A percentile compares a stretch with the other conserved stretches of the same genome.
phyloP scores from a whole-genome alignment of 2,797 vertebrate species.

The Telmatherina bonti region DNA sequence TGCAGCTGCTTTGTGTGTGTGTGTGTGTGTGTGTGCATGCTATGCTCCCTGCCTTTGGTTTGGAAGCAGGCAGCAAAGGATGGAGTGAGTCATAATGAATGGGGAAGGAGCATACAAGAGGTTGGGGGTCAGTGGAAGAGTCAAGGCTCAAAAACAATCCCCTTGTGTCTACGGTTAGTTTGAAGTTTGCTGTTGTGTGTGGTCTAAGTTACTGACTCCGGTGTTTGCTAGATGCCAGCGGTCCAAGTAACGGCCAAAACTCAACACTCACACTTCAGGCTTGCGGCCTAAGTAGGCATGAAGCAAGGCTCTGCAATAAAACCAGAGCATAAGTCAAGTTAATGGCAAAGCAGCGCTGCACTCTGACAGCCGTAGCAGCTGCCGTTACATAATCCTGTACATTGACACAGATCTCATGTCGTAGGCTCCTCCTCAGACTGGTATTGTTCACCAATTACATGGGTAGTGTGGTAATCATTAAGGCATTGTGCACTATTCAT shows the following conservation, averaged over 20 bases:
- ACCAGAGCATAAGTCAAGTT: constrained; percentile 36
- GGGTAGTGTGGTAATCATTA: constrained; percentile 50
- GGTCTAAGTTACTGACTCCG: constrained; percentile 2
- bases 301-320: constrained; percentile 65
- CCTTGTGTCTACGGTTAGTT: not conserved
- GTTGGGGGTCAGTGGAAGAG: constrained; percentile 54
- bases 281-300: constrained; percentile 40
- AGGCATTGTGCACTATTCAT: constrained; percentile 53
- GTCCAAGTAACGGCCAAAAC: constrained; percentile 16
- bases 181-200: not conserved
- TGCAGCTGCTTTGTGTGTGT: constrained; percentile 65
- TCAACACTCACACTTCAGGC: constrained; percentile 8
- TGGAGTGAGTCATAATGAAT: constrained; percentile 50
- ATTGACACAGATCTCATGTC: constrained; percentile 56
- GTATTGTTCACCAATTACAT: constrained; percentile 58
- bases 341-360: constrained; percentile 31
- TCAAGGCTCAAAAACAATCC: constrained; percentile 20
- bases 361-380: constrained; percentile 58
- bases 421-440: constrained; percentile 45
- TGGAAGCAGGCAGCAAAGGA: constrained; percentile 27
- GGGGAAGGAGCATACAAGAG: constrained; percentile 44
- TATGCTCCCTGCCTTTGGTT: constrained; percentile 23
- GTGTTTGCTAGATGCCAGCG: constrained; percentile 3
- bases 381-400: constrained; percentile 68
- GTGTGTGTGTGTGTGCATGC: constrained; percentile 15